Evolutionary conservation across 2,113 vertebrate species (phyloP).

Genomic region (Polypterus bichir): DNA sequence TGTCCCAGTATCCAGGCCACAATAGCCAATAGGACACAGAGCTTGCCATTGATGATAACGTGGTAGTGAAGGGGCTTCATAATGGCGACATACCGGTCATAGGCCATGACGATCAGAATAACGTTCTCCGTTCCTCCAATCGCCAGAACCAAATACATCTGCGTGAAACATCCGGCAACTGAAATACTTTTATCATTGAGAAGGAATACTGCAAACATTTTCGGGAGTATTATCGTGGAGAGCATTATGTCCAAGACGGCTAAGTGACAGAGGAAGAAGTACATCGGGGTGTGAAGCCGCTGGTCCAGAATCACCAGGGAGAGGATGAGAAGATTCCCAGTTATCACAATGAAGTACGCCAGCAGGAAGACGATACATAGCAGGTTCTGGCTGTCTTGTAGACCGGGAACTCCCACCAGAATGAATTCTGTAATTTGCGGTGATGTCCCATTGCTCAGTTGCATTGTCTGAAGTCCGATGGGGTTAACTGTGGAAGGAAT

Average conservation of each 20-base stretch:
- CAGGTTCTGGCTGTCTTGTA: constrained; percentile 22
- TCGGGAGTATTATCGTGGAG: constrained; percentile 37
- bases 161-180: constrained; percentile 35
- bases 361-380: constrained; percentile 37
- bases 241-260: constrained; percentile 39
- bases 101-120: constrained; percentile 53
- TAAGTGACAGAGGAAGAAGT: constrained; percentile 47
- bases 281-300: constrained; percentile 40
- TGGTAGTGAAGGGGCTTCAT: constrained; percentile 43
- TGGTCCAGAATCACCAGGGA: constrained; percentile 27
- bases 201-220: constrained; percentile 36
- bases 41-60: constrained; percentile 35
- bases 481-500: too few relatives aligned
- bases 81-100: constrained; percentile 45
- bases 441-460: too few relatives aligned
- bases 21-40: constrained; percentile 26
- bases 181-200: constrained; percentile 28
- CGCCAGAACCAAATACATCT: constrained; percentile 42
- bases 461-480: too few relatives aligned
- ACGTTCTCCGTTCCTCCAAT: constrained; percentile 29
- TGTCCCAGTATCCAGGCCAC: constrained; percentile 35
- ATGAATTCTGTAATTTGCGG: constrained; percentile 15
- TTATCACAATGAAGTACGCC: constrained; percentile 29
- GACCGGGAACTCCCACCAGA: constrained; percentile 22
- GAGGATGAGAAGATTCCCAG: constrained; percentile 41